Conservation (phyloP, 2,113 vertebrate genomes). For the Lagopus muta region DNA sequence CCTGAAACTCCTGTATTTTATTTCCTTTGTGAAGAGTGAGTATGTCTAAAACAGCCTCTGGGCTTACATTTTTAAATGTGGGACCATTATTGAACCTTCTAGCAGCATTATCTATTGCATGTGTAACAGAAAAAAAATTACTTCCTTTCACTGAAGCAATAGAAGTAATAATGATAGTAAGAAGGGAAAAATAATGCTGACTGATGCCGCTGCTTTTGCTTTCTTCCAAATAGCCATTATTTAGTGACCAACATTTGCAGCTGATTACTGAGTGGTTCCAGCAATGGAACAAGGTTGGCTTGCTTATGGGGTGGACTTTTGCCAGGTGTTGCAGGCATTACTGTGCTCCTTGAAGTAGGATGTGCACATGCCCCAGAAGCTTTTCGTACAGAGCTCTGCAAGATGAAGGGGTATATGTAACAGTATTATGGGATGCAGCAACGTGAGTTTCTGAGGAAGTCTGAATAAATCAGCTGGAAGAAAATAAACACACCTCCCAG, state of each 20-base stretch:
- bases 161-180: neutral
- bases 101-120: neutral
- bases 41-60: neutral
- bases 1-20: neutral
- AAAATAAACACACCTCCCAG: neutral
- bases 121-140: neutral
- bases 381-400: neutral
- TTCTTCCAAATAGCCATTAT: neutral
- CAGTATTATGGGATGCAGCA: neutral
- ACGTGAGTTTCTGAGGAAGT: neutral
- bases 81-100: neutral
- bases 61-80: neutral
- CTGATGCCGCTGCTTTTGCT: neutral
- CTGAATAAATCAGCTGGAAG: neutral
- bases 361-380: neutral
- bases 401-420: neutral
- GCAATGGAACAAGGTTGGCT: neutral
- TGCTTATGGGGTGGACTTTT: neutral
- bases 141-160: neutral
- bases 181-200: neutral
- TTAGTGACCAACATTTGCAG: neutral
- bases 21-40: neutral
- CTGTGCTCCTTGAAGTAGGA: neutral
- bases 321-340: neutral
- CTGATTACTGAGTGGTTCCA: neutral